Conservation (phyloP, 2,888 invertebrate species). For the Sthenelais limicola region DNA sequence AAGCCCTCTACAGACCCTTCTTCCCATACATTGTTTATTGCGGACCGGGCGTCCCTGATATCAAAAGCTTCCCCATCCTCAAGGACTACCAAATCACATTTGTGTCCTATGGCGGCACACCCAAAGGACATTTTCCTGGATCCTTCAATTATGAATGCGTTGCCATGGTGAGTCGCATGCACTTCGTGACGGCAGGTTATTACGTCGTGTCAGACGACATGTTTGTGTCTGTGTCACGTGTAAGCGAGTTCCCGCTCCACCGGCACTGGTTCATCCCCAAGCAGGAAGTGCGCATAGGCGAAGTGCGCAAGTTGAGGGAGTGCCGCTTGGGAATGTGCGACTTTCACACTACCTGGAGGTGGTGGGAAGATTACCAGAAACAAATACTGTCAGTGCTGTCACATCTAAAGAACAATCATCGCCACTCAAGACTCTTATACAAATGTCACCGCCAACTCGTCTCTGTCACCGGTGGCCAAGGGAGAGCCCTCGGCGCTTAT, state of each 20-base stretch:
- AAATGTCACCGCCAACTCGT: conserved; percentile 44
- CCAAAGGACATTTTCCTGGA: conserved; percentile 47
- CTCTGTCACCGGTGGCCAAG: conserved; percentile 45
- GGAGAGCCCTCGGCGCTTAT: conserved; percentile 47
- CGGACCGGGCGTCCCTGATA: conserved; percentile 47
- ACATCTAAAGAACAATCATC: conserved; percentile 13
- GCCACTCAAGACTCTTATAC: conserved; percentile 12
- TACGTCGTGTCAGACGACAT: conserved; percentile 50
- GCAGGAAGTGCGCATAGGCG: conserved; percentile 46
- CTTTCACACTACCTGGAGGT: conserved; percentile 45
- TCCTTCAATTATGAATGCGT: conserved; percentile 52
- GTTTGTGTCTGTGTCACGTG: conserved; percentile 38
- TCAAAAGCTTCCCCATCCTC: conserved; percentile 22
- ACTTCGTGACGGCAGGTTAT: conserved; percentile 46
- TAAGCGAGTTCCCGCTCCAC: conserved; percentile 32
- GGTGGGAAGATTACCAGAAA: conserved; percentile 51
- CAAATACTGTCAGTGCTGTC: conserved; percentile 39
- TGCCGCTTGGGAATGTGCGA: conserved; percentile 53
- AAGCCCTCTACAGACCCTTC: conserved; percentile 50
- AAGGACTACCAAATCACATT: conserved; percentile 44
- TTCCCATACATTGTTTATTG: conserved; percentile 53
- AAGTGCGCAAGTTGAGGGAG: conserved; percentile 46
- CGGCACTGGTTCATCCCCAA: conserved; percentile 48
- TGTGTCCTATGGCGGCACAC: conserved; percentile 42
- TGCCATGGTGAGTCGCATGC: conserved; percentile 44